Percentiles rank a stretch among this genome's conserved stretches.
Evolutionary conservation across 2,797 vertebrate genomes (phyloP).

Genomic region (Gymnoscopelus braueri): DNA sequence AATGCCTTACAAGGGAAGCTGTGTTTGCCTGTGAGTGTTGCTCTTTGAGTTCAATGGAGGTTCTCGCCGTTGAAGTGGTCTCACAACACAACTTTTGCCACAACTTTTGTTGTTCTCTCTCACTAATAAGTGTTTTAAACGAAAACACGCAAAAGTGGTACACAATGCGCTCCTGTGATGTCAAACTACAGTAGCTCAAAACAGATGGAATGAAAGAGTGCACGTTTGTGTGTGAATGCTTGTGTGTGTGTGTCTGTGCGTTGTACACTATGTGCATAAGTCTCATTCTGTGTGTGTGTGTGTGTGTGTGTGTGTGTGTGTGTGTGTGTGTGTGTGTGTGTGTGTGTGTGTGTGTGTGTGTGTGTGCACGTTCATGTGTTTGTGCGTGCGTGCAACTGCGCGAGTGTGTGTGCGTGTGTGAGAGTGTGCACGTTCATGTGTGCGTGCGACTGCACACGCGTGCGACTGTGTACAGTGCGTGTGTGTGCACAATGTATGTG

Average conservation of each 20-base stretch:
- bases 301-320: constrained; percentile 37
- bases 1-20: constrained; percentile 57
- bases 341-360: constrained; percentile 61
- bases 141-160: not conserved
- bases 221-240: constrained; percentile 41
- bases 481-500: constrained; percentile 19
- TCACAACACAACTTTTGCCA: constrained; percentile 57
- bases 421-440: not conserved
- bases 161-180: constrained; percentile 36
- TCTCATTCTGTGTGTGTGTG: constrained; percentile 2
- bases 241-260: constrained; percentile 45
- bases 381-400: no score
- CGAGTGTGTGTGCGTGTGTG: not conserved
- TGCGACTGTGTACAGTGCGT: not conserved
- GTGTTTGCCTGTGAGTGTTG: constrained; percentile 64
- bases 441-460: no score
- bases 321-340: not conserved
- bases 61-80: constrained; percentile 57
- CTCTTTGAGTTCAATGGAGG: constrained; percentile 58
- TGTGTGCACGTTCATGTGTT: constrained; percentile 73
- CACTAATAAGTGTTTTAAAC: constrained; percentile 36
- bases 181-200: constrained; percentile 33
- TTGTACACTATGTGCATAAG: constrained; percentile 17
- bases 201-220: constrained; percentile 31
- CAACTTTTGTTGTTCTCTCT: constrained; percentile 59